Percentiles rank a stretch among this genome's conserved stretches.
Evolutionary conservation across 2,113 vertebrate genomes (phyloP).

Genomic region (Campylorhamphus procurvoides): DNA sequence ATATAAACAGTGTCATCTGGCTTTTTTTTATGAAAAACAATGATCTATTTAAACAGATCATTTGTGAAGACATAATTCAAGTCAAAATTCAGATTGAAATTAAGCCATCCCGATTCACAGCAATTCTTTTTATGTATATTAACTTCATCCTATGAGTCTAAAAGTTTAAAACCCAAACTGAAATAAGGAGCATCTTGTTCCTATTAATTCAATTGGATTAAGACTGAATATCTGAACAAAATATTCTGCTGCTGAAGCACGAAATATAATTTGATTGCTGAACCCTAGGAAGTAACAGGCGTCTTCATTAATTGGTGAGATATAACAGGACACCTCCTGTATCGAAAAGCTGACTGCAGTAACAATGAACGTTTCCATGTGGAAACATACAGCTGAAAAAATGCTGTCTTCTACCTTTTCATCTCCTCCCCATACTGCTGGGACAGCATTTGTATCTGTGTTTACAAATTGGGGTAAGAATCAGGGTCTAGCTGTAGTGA

Average conservation of each 20-base stretch:
- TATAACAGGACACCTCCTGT: not conserved
- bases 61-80: not conserved
- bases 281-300: not conserved
- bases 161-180: not conserved
- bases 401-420: not conserved
- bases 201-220: constrained; percentile 20
- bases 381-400: not conserved
- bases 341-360: not conserved
- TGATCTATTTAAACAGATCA: not conserved
- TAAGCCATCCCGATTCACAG: not conserved
- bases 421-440: not conserved
- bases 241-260: not conserved
- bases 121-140: not conserved
- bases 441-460: not conserved
- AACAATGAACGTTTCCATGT: not conserved
- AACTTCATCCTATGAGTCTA: not conserved
- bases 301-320: not conserved
- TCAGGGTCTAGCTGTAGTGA: not conserved
- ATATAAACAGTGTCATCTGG: not conserved
- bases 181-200: not conserved
- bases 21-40: constrained; percentile 2
- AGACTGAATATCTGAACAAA: constrained; percentile 30
- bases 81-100: not conserved
- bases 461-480: not conserved
- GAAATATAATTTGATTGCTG: not conserved